Percentiles rank a stretch among this genome's conserved stretches.
Conservation (phyloP, 2,888 invertebrate genomes). For the Chalcis sispes region DNA sequence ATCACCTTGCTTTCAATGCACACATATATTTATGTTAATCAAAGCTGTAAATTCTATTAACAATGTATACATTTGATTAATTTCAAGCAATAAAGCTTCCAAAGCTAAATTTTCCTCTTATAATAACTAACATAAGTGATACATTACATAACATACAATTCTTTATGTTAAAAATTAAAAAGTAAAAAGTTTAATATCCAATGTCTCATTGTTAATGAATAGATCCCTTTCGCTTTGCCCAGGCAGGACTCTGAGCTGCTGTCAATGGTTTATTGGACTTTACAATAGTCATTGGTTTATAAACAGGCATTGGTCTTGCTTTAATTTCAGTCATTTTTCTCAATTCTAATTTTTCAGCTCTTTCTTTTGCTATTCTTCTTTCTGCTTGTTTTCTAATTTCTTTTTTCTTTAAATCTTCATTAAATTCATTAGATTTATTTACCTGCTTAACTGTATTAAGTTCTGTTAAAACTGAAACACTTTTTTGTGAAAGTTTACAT, state of each 20-base stretch:
- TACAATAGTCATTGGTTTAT: constrained; percentile 77
- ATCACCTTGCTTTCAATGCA: too few relatives aligned
- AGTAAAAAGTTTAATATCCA: constrained; percentile 40
- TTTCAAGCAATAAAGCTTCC: constrained; percentile 21
- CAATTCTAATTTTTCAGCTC: constrained; percentile 77
- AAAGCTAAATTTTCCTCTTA: constrained; percentile 32
- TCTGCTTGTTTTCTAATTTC: constrained; percentile 76
- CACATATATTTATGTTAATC: constrained; percentile 30
- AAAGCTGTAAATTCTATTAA: constrained; percentile 31
- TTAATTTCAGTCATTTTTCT: constrained; percentile 80
- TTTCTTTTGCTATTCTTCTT: constrained; percentile 72
- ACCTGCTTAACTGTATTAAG: constrained; percentile 83
- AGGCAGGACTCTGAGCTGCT: constrained; percentile 80
- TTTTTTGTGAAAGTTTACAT: constrained; percentile 53
- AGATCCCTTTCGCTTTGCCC: constrained; percentile 56
- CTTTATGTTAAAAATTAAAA: constrained; percentile 22
- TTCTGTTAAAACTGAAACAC: constrained; percentile 50
- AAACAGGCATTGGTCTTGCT: constrained; percentile 80
- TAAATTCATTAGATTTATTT: constrained; percentile 80
- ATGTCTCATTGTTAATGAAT: constrained; percentile 27
- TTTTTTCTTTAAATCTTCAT: constrained; percentile 77
- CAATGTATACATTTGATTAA: neutral
- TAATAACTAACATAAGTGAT: constrained; percentile 30
- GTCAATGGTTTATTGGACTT: constrained; percentile 79
- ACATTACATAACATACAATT: constrained; percentile 49